phyloP scores from a whole-genome alignment of 2,797 vertebrate species.

The Podarcis siculus region DNA sequence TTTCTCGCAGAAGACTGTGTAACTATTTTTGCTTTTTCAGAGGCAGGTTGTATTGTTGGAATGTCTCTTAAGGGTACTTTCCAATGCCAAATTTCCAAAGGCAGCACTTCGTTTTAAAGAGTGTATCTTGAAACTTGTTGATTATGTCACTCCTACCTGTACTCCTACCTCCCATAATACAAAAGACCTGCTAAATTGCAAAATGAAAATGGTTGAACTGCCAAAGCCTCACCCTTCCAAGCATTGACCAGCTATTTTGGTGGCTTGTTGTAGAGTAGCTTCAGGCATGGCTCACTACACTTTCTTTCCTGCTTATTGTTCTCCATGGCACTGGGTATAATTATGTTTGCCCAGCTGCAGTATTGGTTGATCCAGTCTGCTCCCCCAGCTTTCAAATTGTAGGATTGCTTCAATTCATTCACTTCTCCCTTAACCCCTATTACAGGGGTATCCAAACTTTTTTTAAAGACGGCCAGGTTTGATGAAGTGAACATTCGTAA shows the following conservation, averaged over 20 bases:
- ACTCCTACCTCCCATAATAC: neutral
- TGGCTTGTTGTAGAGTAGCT: neutral
- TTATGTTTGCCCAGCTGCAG: neutral
- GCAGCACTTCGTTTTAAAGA: no score
- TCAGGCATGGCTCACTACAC: neutral
- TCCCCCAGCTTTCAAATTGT: neutral
- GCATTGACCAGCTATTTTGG: neutral
- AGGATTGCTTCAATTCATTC: neutral
- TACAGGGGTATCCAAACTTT: no score
- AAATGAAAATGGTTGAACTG: neutral
- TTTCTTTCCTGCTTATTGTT: neutral
- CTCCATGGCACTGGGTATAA: neutral
- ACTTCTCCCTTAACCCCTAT: no score
- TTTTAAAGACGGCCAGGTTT: no score
- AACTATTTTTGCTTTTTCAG: neutral
- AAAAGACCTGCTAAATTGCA: neutral
- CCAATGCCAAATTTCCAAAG: neutral
- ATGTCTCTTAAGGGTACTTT: neutral
- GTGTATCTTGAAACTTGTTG: neutral
- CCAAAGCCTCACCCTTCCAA: neutral
- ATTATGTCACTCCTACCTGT: neutral
- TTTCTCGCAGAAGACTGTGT: neutral
- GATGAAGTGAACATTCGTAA: no score
- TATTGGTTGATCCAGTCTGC: neutral
- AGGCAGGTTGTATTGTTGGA: neutral